A percentile compares a stretch with the other conserved stretches of the same genome.
Conservation (phyloP, 2,888 invertebrate genomes). For the Nymphalis polychloros region DNA sequence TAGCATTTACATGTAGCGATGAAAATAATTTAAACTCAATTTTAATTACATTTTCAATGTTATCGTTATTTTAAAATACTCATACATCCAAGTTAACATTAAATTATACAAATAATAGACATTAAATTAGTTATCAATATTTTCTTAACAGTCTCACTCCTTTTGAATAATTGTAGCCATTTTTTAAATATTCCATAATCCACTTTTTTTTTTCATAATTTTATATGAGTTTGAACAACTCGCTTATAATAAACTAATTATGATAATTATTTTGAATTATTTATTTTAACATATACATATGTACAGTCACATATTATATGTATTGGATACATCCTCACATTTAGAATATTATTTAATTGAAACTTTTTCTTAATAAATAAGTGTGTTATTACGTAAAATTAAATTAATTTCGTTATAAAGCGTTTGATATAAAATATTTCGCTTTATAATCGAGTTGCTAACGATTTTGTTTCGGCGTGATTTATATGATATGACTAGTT, state of each 20-base stretch:
- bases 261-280: too few species aligned
- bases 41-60: background rate
- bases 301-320: too few species aligned
- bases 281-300: too few species aligned
- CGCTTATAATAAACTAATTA: too few species aligned
- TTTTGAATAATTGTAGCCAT: background rate
- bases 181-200: too few species aligned
- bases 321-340: too few species aligned
- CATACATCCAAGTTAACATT: background rate
- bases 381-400: background rate
- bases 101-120: background rate
- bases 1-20: constrained; percentile 45
- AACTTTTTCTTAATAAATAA: background rate
- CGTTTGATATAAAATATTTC: background rate
- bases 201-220: too few species aligned
- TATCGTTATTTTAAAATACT: background rate
- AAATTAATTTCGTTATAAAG: background rate
- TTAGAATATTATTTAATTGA: background rate
- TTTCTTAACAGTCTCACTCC: background rate
- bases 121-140: background rate
- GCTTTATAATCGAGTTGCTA: constrained; percentile 3
- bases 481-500: constrained; percentile 44
- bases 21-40: background rate
- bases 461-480: constrained; percentile 16
- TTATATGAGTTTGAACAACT: too few species aligned